These are phyloP conservation scores for Falco concolor DNA, from an alignment of 2,797 vertebrate species.

Conservation along the genomic window DNA sequence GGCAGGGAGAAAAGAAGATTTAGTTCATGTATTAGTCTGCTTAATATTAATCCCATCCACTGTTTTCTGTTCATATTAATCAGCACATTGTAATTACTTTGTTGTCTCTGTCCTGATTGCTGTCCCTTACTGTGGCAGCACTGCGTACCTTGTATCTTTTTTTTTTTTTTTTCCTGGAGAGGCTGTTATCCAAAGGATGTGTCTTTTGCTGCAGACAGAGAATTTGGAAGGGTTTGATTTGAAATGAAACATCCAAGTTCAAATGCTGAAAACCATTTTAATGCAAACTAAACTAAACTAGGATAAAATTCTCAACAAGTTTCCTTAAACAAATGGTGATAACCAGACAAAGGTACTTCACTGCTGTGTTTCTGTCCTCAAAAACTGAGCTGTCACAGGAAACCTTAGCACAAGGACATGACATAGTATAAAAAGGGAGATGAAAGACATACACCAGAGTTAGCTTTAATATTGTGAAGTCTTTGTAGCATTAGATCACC, in stretches of 20 bases:
- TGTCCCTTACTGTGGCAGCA: neutral
- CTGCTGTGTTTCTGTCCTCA: neutral
- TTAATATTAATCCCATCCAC: neutral
- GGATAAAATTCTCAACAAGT: neutral
- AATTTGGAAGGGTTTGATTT: neutral
- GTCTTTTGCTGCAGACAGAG: neutral
- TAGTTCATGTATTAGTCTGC: neutral
- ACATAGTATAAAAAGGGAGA: neutral
- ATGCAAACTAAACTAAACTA: neutral
- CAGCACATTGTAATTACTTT: neutral
- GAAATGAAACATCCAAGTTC: neutral
- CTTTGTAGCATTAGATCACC: neutral
- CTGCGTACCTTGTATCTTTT: fast-evolving
- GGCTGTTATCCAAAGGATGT: neutral
- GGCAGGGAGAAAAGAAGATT: neutral
- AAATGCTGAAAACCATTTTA: neutral
- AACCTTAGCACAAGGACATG: neutral
- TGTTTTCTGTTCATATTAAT: neutral
- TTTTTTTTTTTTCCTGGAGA: neutral
- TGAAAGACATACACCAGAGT: neutral
- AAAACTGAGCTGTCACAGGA: neutral
- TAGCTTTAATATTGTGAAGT: neutral
- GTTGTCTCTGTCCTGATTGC: neutral
- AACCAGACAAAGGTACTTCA: neutral
- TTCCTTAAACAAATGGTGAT: neutral